phyloP scores from a whole-genome alignment of 2,797 vertebrate species.

The Hydrocynus forskahlii region DNA sequence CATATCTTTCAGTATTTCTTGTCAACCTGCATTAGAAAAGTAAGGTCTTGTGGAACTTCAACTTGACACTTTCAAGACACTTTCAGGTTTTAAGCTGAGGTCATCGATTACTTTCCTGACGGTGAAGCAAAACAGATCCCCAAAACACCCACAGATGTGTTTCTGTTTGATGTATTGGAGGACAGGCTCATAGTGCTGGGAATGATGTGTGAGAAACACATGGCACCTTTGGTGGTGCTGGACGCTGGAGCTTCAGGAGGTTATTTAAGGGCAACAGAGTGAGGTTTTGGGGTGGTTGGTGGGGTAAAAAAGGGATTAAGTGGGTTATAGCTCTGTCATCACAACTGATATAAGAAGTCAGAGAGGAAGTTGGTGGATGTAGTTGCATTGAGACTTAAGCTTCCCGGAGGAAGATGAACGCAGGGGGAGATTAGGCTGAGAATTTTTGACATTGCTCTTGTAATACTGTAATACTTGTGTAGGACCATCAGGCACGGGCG shows the following conservation, averaged over 20 bases:
- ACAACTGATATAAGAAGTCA: constrained; percentile 43
- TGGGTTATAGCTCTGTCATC: constrained; percentile 48
- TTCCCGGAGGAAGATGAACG: constrained; percentile 34
- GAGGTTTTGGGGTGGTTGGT: constrained; percentile 15
- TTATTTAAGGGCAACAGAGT: constrained; percentile 15
- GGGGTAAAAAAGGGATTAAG: constrained; percentile 15
- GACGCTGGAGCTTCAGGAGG: constrained; percentile 33
- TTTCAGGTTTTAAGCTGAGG: constrained; percentile 13
- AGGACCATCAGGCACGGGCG: not conserved
- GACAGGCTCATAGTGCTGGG: constrained; percentile 32
- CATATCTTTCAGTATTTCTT: not conserved
- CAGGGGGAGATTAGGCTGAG: constrained; percentile 32
- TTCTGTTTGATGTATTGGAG: constrained; percentile 38
- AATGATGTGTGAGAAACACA: constrained; percentile 19
- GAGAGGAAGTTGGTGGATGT: constrained; percentile 61
- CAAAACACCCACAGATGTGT: constrained; percentile 43
- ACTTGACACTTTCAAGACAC: constrained; percentile 23
- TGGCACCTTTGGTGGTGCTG: constrained; percentile 40
- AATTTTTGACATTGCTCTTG: not conserved
- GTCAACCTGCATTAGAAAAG: not conserved
- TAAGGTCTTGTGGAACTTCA: constrained; percentile 5
- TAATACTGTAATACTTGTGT: not conserved
- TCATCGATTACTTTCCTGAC: not conserved
- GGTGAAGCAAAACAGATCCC: not conserved
- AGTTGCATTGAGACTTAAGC: constrained; percentile 28